Evolutionary conservation across 2,797 vertebrate genomes (phyloP), one percentile per base, ranked within the genome.

Genomic region (Ibycter americanus): DNA sequence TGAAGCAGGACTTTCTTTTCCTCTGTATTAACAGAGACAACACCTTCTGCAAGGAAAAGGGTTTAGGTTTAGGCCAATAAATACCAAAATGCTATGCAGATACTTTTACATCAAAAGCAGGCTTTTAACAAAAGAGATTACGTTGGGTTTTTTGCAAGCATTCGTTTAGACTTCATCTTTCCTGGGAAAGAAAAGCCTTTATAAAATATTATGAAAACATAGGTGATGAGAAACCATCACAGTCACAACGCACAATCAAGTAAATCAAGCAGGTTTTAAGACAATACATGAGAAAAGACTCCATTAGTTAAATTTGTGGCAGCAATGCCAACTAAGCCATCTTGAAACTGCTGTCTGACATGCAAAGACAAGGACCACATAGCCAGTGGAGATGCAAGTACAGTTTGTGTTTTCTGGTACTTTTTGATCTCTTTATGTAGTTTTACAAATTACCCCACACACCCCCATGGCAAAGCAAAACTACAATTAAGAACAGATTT

Each of bases 131-230:
- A 85, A 87, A 70, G 8, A 49, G 2, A 88, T 23, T 59, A 71
- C 23, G 38, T 1, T 15, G 20, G 4, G 0, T 0, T 8, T 81
- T 85, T 63, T 42, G 7, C 12, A 59, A 55, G 15, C 8, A 36
- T 65, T 67, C 67, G 13, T 89, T 91, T 51, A 83, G 56, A 54
- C 19, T 93, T 70, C 22, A 31, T 49, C 29, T 76, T 79, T 22
- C 51, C 54, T 90, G 55, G 31, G 42, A 68, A 79, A 83, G 1
- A 44, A 52, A 71, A 47, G 12, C 17, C 26, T 67, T 89, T 51
- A 59, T 16, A 63, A 92, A 81, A 58, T 29, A 38, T 5, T 34
- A 26, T 0, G 3, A 77, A 94, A 66, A 34, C 11, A n/a, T 1
- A 51, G 13, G 23, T 42, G 36, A 23, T 63, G 25, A 84, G 31